phyloP scores from a whole-genome alignment of 2,113 vertebrate genomes.

The Daubentonia madagascariensis region DNA sequence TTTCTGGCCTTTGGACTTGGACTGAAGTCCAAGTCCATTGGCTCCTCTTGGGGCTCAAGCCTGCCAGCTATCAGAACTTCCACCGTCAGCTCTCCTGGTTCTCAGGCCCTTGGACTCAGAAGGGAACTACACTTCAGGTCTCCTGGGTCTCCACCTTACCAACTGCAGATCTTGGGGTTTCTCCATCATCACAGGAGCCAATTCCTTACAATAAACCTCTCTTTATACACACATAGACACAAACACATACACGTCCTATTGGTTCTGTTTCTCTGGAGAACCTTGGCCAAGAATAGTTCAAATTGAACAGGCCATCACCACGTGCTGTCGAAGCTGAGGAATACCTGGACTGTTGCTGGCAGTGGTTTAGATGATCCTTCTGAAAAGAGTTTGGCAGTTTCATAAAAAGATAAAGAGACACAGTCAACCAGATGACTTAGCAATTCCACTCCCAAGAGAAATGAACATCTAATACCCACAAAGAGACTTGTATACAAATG shows the following conservation, averaged over 20 bases:
- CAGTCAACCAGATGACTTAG: no score
- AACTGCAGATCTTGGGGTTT: neutral
- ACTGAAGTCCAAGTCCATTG: neutral
- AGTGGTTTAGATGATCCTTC: neutral
- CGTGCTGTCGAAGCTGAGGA: neutral
- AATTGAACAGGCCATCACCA: neutral
- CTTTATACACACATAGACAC: neutral
- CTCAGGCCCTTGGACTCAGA: neutral
- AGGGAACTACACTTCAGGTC: neutral
- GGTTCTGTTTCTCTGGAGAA: neutral
- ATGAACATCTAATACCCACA: neutral
- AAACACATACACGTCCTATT: no score
- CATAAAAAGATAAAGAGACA: neutral
- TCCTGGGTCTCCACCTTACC: neutral
- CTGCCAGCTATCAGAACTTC: neutral
- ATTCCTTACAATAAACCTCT: neutral
- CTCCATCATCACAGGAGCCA: accelerated
- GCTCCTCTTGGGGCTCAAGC: neutral
- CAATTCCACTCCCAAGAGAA: neutral
- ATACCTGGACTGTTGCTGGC: no score
- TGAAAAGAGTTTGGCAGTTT: neutral
- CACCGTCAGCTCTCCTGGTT: neutral
- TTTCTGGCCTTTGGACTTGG: neutral
- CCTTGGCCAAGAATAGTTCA: neutral
- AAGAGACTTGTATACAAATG: neutral